A percentile compares a stretch with the other conserved stretches of the same genome.
phyloP scores from a whole-genome alignment of 2,797 vertebrate species.

The Semaprochilodus insignis region DNA sequence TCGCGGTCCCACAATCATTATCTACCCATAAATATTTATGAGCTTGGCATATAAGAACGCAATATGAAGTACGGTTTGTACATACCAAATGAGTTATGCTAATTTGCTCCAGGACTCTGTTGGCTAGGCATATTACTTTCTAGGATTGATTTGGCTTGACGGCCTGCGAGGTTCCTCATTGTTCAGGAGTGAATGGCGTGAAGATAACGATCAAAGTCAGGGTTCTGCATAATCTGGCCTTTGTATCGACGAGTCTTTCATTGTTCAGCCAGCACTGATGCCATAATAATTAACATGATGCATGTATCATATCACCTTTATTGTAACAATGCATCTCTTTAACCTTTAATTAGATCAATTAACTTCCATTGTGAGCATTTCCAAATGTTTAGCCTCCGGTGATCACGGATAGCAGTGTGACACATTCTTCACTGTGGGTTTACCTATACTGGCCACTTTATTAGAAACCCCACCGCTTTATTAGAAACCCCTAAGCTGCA shows the following conservation, averaged over 20 bases:
- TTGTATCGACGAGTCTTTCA: background rate
- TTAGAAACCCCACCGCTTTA: no score
- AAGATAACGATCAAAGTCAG: background rate
- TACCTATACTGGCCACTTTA: no score
- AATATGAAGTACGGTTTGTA: background rate
- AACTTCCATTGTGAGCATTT: background rate
- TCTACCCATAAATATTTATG: conserved; percentile 48
- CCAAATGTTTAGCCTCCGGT: background rate
- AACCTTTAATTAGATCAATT: background rate
- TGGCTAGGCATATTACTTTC: background rate
- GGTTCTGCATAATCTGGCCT: background rate
- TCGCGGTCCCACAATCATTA: conserved; percentile 6
- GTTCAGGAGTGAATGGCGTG: background rate
- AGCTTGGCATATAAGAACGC: background rate
- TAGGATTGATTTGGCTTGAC: background rate
- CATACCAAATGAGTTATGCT: conserved; percentile 31
- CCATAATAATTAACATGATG: background rate
- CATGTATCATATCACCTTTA: background rate
- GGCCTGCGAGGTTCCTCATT: background rate
- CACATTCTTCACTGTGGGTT: no score
- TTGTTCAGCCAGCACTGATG: background rate
- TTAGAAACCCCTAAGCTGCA: no score
- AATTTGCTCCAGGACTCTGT: conserved; percentile 5
- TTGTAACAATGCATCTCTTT: background rate
- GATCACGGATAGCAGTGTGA: no score